Conservation (phyloP, 2,888 invertebrate genomes). For the Drosophila rubida region DNA sequence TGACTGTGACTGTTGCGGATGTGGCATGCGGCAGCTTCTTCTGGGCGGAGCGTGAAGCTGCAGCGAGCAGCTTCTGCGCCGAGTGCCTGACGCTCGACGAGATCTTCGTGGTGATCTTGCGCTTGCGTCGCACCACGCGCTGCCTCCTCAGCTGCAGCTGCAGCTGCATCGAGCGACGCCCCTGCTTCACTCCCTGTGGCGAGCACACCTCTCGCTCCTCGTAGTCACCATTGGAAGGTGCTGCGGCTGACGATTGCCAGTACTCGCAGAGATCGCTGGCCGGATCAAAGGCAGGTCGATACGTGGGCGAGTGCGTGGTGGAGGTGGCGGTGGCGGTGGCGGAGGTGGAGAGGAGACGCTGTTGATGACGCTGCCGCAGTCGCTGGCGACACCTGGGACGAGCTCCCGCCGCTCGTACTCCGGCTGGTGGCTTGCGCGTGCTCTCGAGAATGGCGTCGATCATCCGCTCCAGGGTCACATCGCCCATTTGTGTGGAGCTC, state of each 20-base stretch:
- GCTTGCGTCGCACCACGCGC: slow-evolving; percentile 82
- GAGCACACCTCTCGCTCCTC: slow-evolving; percentile 83
- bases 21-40: slow-evolving; percentile 22
- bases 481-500: slow-evolving; percentile 84
- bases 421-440: slow-evolving; percentile 78
- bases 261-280: slow-evolving; percentile 84
- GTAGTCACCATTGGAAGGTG: slow-evolving; percentile 35
- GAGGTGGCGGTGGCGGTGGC: too few species aligned
- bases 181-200: slow-evolving; percentile 45
- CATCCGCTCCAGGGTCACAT: slow-evolving; percentile 84
- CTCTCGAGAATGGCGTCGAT: slow-evolving; percentile 85
- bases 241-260: slow-evolving; percentile 70
- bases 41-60: slow-evolving; percentile 45
- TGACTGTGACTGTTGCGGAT: slow-evolving; percentile 1
- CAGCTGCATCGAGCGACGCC: slow-evolving; percentile 1
- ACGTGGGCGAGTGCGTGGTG: slow-evolving; percentile 80
- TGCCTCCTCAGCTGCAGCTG: slow-evolving; percentile 77
- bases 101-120: slow-evolving; percentile 70
- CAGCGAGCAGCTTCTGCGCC: slow-evolving; percentile 75
- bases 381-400: slow-evolving; percentile 23
- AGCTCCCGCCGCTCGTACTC: neutral
- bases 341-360: slow-evolving; percentile 9
- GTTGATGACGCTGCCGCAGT: slow-evolving; percentile 10
- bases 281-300: slow-evolving; percentile 84
- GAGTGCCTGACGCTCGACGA: slow-evolving; percentile 76